Percentiles rank a stretch among this genome's conserved stretches.
phyloP scores from a whole-genome alignment of 2,113 vertebrate species.

The Dinomys branickii region DNA sequence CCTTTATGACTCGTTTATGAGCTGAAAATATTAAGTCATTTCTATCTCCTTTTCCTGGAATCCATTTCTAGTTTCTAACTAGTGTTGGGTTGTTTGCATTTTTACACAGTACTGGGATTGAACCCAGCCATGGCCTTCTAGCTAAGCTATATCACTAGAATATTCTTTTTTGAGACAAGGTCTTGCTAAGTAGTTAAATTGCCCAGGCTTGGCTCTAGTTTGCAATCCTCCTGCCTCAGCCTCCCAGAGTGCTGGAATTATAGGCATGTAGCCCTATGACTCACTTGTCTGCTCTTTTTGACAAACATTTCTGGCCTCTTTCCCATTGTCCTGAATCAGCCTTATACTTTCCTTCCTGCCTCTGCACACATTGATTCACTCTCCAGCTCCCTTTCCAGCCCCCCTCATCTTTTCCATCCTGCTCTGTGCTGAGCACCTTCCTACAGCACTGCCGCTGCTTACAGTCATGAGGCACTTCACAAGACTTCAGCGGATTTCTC shows the following conservation, averaged over 20 bases:
- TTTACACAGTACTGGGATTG: neutral
- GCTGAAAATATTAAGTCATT: rapidly evolving
- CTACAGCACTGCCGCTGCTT: rapidly evolving
- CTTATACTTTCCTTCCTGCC: rapidly evolving
- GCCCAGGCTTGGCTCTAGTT: neutral
- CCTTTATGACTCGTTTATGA: rapidly evolving
- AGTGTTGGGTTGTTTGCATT: neutral
- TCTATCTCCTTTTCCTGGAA: rapidly evolving
- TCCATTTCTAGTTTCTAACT: neutral
- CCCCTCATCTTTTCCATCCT: rapidly evolving
- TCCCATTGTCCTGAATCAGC: rapidly evolving
- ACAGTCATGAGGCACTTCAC: rapidly evolving
- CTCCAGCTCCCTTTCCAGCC: neutral
- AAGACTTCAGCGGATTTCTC: neutral
- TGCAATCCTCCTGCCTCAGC: neutral
- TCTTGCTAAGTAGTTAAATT: neutral
- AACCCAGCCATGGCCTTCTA: neutral
- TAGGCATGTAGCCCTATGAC: neutral
- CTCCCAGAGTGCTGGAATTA: neutral
- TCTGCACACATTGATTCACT: rapidly evolving
- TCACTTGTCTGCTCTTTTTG: rapidly evolving
- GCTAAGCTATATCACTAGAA: neutral
- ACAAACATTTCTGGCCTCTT: rapidly evolving
- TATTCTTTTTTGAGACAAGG: neutral
- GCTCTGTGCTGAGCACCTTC: rapidly evolving